A percentile compares a stretch with the other conserved stretches of the same genome.
These are phyloP conservation scores for Egretta garzetta DNA, from an alignment of 2,113 vertebrate species.

Conservation along the genomic window DNA sequence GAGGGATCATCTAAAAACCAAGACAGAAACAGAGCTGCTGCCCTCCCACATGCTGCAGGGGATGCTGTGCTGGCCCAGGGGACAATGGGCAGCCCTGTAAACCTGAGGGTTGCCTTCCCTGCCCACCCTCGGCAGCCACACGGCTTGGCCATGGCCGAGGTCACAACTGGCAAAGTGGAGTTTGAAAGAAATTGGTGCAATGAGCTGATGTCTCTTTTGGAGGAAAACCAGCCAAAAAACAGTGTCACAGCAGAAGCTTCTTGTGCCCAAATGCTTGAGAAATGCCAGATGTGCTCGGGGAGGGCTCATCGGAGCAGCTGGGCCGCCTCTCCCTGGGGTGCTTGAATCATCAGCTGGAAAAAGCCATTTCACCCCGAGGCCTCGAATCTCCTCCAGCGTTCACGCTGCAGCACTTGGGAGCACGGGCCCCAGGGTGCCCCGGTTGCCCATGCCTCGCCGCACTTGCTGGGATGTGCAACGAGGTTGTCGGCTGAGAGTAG, in stretches of 20 bases:
- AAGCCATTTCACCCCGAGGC: neutral
- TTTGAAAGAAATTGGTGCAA: neutral
- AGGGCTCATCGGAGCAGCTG: neutral
- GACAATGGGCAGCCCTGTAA: neutral
- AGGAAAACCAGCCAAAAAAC: neutral
- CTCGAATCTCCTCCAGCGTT: neutral
- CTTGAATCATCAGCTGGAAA: neutral
- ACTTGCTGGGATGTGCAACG: rapidly evolving
- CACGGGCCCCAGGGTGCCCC: rapidly evolving
- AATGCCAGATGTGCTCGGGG: rapidly evolving
- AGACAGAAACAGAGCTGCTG: neutral
- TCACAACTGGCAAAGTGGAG: neutral
- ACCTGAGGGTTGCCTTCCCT: neutral
- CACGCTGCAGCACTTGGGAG: rapidly evolving
- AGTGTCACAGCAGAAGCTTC: neutral
- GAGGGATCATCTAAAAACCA: neutral
- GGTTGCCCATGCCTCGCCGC: rapidly evolving
- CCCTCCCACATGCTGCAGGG: rapidly evolving
- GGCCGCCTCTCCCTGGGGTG: neutral
- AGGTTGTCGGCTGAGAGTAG: neutral
- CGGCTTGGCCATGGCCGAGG: neutral
- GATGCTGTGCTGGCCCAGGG: neutral
- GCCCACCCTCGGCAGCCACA: rapidly evolving
- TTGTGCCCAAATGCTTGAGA: neutral
- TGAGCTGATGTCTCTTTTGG: neutral